Conservation (phyloP, 1,140 invertebrate genomes). For the Ptiloglossa arizonensis region DNA sequence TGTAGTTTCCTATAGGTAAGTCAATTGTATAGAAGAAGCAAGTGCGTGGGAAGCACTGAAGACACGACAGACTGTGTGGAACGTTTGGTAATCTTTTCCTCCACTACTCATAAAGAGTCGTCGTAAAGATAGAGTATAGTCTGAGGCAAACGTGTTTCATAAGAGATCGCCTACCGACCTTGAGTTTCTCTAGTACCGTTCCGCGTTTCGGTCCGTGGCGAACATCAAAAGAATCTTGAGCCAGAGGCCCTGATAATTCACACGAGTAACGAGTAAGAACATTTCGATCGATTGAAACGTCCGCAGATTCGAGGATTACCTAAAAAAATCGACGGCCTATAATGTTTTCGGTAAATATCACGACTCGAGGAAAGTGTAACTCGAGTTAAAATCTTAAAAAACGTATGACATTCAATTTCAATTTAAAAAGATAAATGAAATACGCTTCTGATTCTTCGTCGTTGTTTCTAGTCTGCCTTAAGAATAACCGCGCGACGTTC, state of each 20-base stretch:
- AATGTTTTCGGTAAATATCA: slow-evolving; percentile 77
- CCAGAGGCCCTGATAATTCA: background rate
- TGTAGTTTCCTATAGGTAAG: no score
- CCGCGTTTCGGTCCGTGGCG: slow-evolving; percentile 20
- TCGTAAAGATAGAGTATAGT: background rate
- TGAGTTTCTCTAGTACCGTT: slow-evolving; percentile 11
- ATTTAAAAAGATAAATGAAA: background rate
- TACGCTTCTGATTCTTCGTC: slow-evolving; percentile 10
- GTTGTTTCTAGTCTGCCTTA: slow-evolving; percentile 73
- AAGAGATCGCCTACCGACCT: slow-evolving; percentile 32
- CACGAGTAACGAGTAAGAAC: background rate
- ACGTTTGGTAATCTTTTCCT: no score
- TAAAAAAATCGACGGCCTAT: slow-evolving; percentile 50
- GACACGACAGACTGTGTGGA: no score
- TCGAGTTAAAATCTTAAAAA: slow-evolving; percentile 1
- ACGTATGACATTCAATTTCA: slow-evolving; percentile 17
- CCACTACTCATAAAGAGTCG: no score
- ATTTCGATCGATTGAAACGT: background rate
- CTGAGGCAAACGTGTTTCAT: slow-evolving; percentile 16
- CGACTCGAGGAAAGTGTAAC: background rate
- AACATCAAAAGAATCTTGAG: slow-evolving; percentile 16
- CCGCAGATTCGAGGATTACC: background rate
- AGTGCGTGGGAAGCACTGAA: no score
- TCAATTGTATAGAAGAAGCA: no score
- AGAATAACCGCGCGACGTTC: slow-evolving; percentile 77